Evolutionary conservation across 2,888 invertebrate genomes (phyloP).

Genomic region (Orchesella flavescens): DNA sequence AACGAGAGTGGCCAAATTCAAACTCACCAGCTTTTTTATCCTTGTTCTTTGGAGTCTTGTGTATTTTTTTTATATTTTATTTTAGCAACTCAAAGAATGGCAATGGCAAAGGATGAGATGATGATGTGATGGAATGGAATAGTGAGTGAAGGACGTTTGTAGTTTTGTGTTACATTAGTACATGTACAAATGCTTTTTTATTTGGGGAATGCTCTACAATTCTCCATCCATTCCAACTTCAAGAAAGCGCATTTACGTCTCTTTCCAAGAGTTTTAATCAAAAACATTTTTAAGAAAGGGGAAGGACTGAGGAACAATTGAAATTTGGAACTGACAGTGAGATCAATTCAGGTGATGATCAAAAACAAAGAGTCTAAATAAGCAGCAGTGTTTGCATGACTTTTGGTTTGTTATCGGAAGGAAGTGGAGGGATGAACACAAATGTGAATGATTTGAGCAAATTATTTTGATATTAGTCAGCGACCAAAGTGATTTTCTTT

Average conservation of each 20-base stretch:
- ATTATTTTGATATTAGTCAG: no score
- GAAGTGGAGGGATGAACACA: no score
- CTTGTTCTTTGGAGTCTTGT: neutral
- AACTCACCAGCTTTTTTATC: conserved; percentile 18
- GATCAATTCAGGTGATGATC: neutral
- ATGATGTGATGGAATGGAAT: conserved; percentile 1
- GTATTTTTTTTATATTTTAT: neutral
- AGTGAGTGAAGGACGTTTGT: no score
- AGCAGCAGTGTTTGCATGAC: no score
- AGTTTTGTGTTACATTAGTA: no score
- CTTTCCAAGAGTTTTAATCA: conserved; percentile 1
- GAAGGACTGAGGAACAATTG: neutral
- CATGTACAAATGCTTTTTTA: no score
- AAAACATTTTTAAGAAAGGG: no score
- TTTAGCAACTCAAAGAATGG: neutral
- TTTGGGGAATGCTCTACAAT: no score
- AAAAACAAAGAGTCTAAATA: no score
- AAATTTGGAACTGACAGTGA: neutral
- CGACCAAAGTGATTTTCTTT: no score
- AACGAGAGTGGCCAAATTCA: conserved; percentile 18
- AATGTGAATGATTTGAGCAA: no score
- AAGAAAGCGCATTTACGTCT: neutral
- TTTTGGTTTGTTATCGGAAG: no score
- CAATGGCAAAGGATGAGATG: neutral
- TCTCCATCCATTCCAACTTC: neutral